A percentile compares a stretch with the other conserved stretches of the same genome.
phyloP scores from a whole-genome alignment of 2,888 invertebrate genomes.

The Theristus sp. region DNA sequence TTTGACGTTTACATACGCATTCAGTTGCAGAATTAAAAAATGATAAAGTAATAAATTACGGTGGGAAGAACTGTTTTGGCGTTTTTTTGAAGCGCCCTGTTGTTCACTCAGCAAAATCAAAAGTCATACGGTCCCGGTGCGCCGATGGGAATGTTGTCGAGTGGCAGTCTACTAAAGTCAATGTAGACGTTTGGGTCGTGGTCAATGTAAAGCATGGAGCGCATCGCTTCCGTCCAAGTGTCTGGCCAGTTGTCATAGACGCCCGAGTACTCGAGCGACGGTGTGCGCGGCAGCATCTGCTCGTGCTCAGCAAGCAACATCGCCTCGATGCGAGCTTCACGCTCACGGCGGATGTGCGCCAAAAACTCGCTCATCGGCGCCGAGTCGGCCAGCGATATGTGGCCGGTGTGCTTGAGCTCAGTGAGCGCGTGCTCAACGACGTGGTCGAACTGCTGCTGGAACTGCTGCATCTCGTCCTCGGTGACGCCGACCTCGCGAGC shows the following conservation, averaged over 20 bases:
- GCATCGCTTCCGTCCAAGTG: background rate
- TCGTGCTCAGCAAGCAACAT: background rate
- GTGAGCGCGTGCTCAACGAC: background rate
- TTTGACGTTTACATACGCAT: too few relatives aligned
- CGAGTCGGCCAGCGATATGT: background rate
- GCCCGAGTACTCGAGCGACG: background rate
- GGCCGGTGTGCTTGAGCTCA: background rate
- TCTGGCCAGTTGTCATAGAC: background rate
- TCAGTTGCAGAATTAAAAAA: too few relatives aligned
- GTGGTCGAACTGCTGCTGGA: background rate
- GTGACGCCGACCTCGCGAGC: background rate
- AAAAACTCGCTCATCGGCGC: background rate
- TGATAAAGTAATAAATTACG: too few relatives aligned
- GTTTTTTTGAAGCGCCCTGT: too few relatives aligned
- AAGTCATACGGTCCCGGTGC: too few relatives aligned
- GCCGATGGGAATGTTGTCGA: background rate
- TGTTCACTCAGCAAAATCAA: too few relatives aligned
- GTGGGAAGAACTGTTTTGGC: too few relatives aligned
- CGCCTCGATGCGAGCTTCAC: background rate
- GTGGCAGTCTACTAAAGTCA: background rate
- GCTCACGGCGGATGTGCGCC: background rate
- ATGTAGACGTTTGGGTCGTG: background rate
- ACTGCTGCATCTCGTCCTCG: background rate
- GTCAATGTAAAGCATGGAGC: background rate
- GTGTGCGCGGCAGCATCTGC: background rate